Evolutionary conservation across 2,888 invertebrate genomes (phyloP).

Genomic region (Tetragonisca angustula): DNA sequence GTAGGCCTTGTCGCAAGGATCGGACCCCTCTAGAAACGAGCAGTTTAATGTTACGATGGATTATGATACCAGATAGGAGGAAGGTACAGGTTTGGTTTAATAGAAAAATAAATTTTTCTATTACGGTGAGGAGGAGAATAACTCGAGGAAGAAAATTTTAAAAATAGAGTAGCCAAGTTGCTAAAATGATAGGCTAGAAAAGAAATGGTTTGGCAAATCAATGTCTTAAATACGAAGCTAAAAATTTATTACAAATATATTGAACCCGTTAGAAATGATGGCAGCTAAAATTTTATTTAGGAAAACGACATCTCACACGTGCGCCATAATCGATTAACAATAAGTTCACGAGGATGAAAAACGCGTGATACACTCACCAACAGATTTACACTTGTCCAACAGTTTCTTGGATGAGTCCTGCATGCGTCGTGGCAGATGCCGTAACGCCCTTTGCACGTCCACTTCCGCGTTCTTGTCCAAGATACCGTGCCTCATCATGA

Average conservation of each 20-base stretch:
- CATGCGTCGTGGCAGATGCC: slow-evolving; percentile 71
- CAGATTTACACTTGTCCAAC: slow-evolving; percentile 72
- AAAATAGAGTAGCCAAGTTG: no score
- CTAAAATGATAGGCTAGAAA: no score
- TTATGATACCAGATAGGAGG: not conserved
- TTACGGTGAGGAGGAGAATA: no score
- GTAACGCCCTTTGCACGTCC: slow-evolving; percentile 73
- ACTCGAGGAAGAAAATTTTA: no score
- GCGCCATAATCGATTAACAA: not conserved
- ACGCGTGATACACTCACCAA: slow-evolving; percentile 69
- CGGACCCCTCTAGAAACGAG: slow-evolving; percentile 66
- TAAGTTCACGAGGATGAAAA: not conserved
- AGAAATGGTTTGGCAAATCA: no score
- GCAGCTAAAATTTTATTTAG: no score
- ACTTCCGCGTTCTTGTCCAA: slow-evolving; percentile 70
- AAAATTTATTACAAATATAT: no score
- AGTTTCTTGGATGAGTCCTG: slow-evolving; percentile 70
- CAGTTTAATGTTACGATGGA: not conserved
- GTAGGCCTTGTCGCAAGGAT: slow-evolving; percentile 78
- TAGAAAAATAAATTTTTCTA: no score
- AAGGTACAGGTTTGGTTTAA: not conserved
- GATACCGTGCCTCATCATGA: slow-evolving; percentile 76
- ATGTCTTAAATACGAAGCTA: no score
- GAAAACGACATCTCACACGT: not conserved
- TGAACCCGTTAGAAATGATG: no score